phyloP scores from a whole-genome alignment of 1,140 invertebrate species.

The Patella vulgata region DNA sequence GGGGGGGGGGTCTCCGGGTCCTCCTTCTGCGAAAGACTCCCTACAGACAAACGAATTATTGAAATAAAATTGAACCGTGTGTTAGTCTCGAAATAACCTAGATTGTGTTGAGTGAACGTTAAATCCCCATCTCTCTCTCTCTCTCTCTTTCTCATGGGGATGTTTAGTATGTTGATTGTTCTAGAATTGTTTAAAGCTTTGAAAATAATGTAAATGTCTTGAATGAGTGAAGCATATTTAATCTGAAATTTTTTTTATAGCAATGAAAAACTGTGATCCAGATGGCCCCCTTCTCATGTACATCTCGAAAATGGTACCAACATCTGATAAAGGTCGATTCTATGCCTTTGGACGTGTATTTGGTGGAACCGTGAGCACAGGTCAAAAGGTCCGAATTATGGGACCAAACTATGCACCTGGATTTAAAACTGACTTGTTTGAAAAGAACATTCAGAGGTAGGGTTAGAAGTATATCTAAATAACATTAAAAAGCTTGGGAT shows the following conservation, averaged over 20 bases:
- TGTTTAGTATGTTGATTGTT: background rate
- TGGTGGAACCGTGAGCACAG: conserved; percentile 93
- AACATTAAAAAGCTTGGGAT: no score
- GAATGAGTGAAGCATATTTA: no score
- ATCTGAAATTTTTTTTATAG: conserved; percentile 53
- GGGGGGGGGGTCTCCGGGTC: background rate
- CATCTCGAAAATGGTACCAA: conserved; percentile 99
- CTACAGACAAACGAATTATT: no score
- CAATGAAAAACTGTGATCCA: conserved; percentile 88
- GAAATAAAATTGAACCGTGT: no score
- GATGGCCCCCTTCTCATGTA: conserved; percentile 99
- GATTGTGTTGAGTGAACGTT: no score
- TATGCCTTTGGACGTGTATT: conserved; percentile 99
- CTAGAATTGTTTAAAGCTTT: background rate
- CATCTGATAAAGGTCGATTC: conserved; percentile 99
- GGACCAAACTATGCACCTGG: conserved; percentile 97
- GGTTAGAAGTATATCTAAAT: no score
- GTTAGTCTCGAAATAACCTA: no score
- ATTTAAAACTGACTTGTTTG: conserved; percentile 99
- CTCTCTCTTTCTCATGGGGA: no score
- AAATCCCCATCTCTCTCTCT: no score
- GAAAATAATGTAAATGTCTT: background rate
- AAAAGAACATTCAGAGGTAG: conserved; percentile 94
- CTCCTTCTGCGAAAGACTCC: background rate
- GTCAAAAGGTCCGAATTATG: conserved; percentile 82